Base-by-base conservation (phyloP, 2,888 invertebrate genomes). In the Chloroclystis v-ata region DNA sequence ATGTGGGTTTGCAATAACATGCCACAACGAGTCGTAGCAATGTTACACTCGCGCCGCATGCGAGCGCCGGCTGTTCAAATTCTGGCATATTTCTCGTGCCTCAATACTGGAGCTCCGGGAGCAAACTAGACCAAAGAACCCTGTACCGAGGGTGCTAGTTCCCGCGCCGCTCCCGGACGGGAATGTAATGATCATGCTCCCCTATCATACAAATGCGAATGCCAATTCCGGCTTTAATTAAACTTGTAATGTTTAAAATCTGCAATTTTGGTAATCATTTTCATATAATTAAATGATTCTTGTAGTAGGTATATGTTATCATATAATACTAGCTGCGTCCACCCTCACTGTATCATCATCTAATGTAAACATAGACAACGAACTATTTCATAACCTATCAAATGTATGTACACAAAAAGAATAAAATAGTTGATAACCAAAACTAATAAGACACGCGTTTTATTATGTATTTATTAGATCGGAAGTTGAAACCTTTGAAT, bases 1-100 rank as follows among this genome's bases (percentile, higher is more conserved):
- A 83, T 82, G 84, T 78, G 78, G 82, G 80, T 82, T 84, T 78
- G 86, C 83, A 87, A 87, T 87, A 87, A 87, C 86, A 87, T 84
- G 82, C 85, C 85, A 75, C 83, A 78, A 79, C 75, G 82, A 80
- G 77, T 84, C 76, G 73, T 74, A 81, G 84, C 82, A 72, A 85
- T 85, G 85, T 76, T 80, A 79, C 82, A 78, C 78, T 72, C 82
- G 81, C 72, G 69, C 74, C 74, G 75, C 68, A 77, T 75, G 78
- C 75, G 75, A 76, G 72, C 72, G 61, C 79, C 75, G 78, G 69
- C 76, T 78, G 82, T 75, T 76, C 82, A 75, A 77, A 79, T 82
- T 78, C 82, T 79, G 77, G 78, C 77, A 82, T 82, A 82, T 81
- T 82, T 79, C 78, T 74, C 80, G 69, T 77, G 73, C 70, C 68